Percentiles rank a stretch among this genome's conserved stretches.
phyloP scores from a whole-genome alignment of 2,113 vertebrate species.

The Lonchura striata region DNA sequence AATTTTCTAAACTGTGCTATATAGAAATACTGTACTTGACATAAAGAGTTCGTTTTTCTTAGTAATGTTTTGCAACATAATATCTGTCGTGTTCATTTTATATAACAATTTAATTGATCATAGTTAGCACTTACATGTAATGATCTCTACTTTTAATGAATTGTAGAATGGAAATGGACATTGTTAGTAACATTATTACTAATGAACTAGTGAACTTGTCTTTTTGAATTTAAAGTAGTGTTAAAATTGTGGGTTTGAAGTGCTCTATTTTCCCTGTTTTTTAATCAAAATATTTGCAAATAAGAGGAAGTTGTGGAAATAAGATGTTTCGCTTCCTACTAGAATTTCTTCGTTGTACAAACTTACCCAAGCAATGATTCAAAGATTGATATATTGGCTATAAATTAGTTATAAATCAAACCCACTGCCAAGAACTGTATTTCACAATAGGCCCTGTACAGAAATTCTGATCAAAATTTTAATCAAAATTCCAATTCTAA shows the following conservation, averaged over 20 bases:
- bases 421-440: background rate
- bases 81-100: background rate
- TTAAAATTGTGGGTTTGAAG: background rate
- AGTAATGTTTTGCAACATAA: background rate
- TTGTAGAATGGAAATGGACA: background rate
- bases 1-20: background rate
- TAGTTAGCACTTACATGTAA: fast-evolving
- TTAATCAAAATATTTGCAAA: background rate
- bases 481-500: background rate
- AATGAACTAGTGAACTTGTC: background rate
- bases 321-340: background rate
- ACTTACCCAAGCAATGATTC: background rate
- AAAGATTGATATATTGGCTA: background rate
- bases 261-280: background rate
- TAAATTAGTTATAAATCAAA: background rate
- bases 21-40: background rate
- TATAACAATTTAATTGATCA: background rate
- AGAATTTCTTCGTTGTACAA: background rate
- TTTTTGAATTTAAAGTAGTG: background rate
- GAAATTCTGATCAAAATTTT: background rate
- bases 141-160: background rate
- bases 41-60: background rate
- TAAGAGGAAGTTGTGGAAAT: background rate
- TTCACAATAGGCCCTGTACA: background rate
- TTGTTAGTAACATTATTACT: background rate